These are phyloP conservation scores for Phylloscopus whistleri DNA, from an alignment of 2,113 vertebrate genomes.

Conservation along the genomic window DNA sequence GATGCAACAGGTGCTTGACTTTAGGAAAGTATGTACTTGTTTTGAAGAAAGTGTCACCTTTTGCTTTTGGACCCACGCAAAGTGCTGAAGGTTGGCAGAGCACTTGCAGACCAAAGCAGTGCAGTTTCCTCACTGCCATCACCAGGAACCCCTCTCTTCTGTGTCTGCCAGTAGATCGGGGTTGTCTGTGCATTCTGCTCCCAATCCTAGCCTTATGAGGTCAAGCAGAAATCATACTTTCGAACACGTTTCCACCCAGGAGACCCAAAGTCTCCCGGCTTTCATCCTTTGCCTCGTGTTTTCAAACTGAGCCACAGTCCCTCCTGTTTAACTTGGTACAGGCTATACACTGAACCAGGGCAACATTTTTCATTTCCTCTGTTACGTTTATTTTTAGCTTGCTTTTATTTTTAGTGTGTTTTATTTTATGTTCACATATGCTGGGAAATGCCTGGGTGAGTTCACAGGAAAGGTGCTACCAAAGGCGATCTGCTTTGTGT, in stretches of 20 bases:
- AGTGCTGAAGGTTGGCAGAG: neutral
- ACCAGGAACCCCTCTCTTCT: neutral
- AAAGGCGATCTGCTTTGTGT: neutral
- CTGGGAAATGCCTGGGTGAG: constrained; percentile 25
- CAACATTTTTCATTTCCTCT: neutral
- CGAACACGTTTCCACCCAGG: neutral
- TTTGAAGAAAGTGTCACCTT: neutral
- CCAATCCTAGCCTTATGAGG: neutral
- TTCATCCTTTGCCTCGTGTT: neutral
- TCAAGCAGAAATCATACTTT: neutral
- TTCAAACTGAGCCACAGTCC: neutral
- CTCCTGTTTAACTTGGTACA: constrained; percentile 13
- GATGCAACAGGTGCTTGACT: neutral
- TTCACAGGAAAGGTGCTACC: constrained; percentile 49
- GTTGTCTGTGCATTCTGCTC: neutral
- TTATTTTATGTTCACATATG: constrained; percentile 5
- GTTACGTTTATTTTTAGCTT: constrained; percentile 2
- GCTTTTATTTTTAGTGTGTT: constrained; percentile 33
- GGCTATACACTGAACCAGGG: neutral
- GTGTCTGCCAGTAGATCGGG: neutral
- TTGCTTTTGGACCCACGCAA: neutral
- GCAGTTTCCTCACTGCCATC: neutral
- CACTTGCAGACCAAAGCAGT: neutral
- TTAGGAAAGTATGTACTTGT: neutral
- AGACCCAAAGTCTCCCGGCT: neutral